Conservation (phyloP, 2,113 vertebrate species). For the Pygoscelis adeliae region DNA sequence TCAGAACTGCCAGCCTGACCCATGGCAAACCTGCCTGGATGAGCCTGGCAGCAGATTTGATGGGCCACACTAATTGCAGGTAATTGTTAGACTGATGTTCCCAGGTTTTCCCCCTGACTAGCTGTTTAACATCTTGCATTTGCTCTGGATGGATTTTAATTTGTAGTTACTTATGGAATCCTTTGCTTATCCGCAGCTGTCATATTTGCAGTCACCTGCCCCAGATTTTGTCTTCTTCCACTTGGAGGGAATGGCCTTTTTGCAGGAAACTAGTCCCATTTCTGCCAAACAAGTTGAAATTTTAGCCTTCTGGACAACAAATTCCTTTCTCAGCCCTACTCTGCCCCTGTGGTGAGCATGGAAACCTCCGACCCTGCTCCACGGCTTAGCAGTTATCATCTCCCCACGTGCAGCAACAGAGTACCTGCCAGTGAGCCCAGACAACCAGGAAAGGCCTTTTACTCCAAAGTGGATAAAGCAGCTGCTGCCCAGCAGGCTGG, state of each 20-base stretch:
- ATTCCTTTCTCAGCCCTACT: background rate
- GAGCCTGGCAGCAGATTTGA: rapidly evolving
- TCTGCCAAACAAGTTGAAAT: background rate
- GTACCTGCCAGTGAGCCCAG: background rate
- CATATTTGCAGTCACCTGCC: background rate
- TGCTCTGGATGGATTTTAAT: background rate
- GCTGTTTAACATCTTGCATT: background rate
- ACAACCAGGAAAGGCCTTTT: background rate
- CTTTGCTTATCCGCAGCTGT: background rate
- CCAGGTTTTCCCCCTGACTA: background rate
- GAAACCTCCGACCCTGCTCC: background rate
- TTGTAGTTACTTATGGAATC: background rate
- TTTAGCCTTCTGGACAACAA: background rate
- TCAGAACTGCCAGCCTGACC: background rate
- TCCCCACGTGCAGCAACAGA: background rate
- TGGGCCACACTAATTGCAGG: background rate
- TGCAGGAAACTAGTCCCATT: background rate
- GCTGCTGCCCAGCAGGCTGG: background rate
- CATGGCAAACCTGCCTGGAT: background rate
- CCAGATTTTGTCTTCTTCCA: background rate
- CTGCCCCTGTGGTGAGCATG: background rate
- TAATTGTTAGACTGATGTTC: background rate
- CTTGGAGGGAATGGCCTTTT: background rate
- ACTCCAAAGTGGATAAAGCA: background rate
- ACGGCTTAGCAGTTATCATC: background rate